phyloP scores from a whole-genome alignment of 1,140 invertebrate genomes.

The Meteorus sp. region DNA sequence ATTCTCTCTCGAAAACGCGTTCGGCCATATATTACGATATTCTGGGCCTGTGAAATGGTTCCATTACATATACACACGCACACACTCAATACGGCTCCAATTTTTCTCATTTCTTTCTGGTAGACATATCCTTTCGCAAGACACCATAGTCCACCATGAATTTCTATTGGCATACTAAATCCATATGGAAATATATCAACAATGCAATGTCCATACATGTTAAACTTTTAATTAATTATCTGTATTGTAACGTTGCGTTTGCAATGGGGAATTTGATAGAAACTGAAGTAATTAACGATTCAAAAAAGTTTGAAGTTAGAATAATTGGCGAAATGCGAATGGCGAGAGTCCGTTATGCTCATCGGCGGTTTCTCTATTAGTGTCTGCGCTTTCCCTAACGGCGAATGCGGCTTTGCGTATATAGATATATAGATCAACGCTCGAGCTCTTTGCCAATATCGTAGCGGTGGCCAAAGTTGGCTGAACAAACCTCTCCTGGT shows the following conservation, averaged over 20 bases:
- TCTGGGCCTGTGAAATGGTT: slow-evolving; percentile 9
- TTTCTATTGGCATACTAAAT: too few relatives aligned
- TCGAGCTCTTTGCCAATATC: slow-evolving; percentile 25
- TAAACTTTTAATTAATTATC: slow-evolving; percentile 11
- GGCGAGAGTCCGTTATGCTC: background rate
- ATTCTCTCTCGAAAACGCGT: slow-evolving; percentile 18
- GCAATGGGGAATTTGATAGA: background rate
- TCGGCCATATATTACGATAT: slow-evolving; percentile 16
- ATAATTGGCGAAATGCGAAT: slow-evolving; percentile 24
- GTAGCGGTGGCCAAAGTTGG: slow-evolving; percentile 22
- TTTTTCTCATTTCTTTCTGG: too few relatives aligned
- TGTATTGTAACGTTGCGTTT: background rate
- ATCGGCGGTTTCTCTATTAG: background rate
- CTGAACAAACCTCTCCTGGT: slow-evolving; percentile 20
- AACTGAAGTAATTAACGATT: slow-evolving; percentile 10
- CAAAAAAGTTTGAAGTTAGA: slow-evolving; percentile 15
- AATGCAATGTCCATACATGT: too few relatives aligned
- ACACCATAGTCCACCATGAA: too few relatives aligned
- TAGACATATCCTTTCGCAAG: too few relatives aligned
- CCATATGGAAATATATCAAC: too few relatives aligned
- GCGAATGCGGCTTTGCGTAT: background rate
- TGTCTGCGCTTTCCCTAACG: background rate
- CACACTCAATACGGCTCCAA: too few relatives aligned
- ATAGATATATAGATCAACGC: background rate
- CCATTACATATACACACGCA: too few relatives aligned